A percentile compares a stretch with the other conserved stretches of the same genome.
phyloP scores from a whole-genome alignment of 1,140 invertebrate species.

The Drosophila repleta region DNA sequence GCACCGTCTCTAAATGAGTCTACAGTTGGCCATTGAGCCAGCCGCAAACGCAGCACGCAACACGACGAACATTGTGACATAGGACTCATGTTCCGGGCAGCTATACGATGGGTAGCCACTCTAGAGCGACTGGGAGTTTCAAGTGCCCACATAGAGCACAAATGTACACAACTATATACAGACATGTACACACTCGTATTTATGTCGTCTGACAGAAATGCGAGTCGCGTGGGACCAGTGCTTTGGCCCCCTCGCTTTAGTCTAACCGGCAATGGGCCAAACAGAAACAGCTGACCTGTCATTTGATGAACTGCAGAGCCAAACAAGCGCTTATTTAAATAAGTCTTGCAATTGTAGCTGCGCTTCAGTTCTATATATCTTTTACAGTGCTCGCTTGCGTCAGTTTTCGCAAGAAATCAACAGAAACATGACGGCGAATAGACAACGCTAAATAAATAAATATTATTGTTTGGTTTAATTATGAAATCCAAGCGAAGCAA shows the following conservation, averaged over 20 bases:
- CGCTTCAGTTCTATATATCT: conserved; percentile 46
- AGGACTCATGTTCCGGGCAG: conserved; percentile 29
- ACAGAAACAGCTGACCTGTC: conserved; percentile 58
- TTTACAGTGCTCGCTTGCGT: conserved; percentile 15
- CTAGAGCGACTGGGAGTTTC: conserved; percentile 48
- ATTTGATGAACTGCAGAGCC: conserved; percentile 37
- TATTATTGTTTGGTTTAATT: conserved; percentile 37
- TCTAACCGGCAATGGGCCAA: conserved; percentile 6
- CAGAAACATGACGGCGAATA: conserved; percentile 9
- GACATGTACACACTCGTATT: conserved; percentile 3
- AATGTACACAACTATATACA: conserved; percentile 9
- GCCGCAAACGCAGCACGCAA: conserved; percentile 24
- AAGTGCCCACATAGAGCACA: conserved; percentile 24
- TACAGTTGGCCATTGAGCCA: conserved; percentile 41
- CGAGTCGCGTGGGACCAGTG: conserved; percentile 61
- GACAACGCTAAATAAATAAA: conserved; percentile 48
- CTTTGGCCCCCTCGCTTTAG: neutral
- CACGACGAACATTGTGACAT: conserved; percentile 43
- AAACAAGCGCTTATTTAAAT: conserved; percentile 42
- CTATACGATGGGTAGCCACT: conserved; percentile 28
- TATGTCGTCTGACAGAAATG: conserved; percentile 46
- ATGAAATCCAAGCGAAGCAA: conserved; percentile 45
- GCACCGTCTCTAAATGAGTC: conserved; percentile 49
- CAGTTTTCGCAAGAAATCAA: conserved; percentile 58
- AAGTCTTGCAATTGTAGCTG: conserved; percentile 45